phyloP scores from a whole-genome alignment of 2,797 vertebrate genomes.

The Eospalax fontanierii region DNA sequence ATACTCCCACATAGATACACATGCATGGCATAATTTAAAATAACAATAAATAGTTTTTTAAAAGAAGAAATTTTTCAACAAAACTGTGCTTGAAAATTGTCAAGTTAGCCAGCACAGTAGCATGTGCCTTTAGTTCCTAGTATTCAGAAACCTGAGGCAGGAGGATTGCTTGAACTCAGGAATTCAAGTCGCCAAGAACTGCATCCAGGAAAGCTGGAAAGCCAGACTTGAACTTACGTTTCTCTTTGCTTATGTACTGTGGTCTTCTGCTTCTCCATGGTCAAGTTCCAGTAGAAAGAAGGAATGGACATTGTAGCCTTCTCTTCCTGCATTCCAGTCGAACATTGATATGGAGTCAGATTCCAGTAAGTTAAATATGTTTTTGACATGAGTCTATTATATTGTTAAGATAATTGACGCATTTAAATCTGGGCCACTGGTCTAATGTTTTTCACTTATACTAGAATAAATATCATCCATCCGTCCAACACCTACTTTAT shows the following conservation, averaged over 20 bases:
- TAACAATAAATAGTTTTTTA: too few species aligned
- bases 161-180: neutral
- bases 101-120: neutral
- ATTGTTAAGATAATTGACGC: slow-evolving; percentile 57
- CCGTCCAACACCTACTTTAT: neutral
- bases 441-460: slow-evolving; percentile 32
- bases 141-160: neutral
- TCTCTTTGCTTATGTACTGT: neutral
- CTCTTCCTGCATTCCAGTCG: neutral
- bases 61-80: slow-evolving; percentile 29
- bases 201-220: neutral
- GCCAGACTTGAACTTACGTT: neutral
- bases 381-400: neutral
- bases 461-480: slow-evolving; percentile 32
- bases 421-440: slow-evolving; percentile 40
- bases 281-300: slow-evolving; percentile 19
- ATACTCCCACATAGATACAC: too few species aligned
- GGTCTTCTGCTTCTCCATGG: neutral
- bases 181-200: neutral
- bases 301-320: neutral
- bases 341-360: slow-evolving; percentile 14
- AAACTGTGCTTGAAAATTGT: slow-evolving; percentile 51
- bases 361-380: neutral
- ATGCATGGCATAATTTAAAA: too few species aligned
- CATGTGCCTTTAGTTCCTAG: neutral